Conservation (phyloP, 2,113 vertebrate genomes). For the Paedocypris sp. region DNA sequence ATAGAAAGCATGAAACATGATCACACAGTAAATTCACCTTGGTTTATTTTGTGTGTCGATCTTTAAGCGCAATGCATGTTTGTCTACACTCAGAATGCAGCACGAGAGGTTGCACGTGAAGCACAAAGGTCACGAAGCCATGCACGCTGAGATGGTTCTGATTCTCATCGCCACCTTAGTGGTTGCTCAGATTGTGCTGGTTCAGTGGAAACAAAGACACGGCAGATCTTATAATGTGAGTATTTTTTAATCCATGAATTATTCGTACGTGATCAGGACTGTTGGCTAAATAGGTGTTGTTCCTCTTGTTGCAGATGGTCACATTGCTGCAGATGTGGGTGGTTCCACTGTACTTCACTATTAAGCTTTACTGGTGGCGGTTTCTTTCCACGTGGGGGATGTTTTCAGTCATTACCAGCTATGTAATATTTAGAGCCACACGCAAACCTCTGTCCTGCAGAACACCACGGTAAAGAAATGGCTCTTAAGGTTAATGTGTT, state of each 20-base stretch:
- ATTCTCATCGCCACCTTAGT: constrained; percentile 59
- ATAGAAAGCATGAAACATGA: too few relatives aligned
- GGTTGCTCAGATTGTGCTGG: constrained; percentile 53
- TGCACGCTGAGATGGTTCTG: constrained; percentile 60
- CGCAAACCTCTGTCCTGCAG: constrained; percentile 52
- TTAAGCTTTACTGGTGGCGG: constrained; percentile 62
- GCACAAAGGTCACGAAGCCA: constrained; percentile 55
- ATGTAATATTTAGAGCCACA: constrained; percentile 63
- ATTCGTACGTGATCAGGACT: too few relatives aligned
- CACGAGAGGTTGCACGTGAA: constrained; percentile 51
- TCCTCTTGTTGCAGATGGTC: constrained; percentile 51
- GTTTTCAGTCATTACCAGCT: constrained; percentile 58
- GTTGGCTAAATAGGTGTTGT: too few relatives aligned
- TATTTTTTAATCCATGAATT: neutral
- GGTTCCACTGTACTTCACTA: constrained; percentile 61
- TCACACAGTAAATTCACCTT: too few relatives aligned
- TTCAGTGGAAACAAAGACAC: constrained; percentile 65
- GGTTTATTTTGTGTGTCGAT: too few relatives aligned
- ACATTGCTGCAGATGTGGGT: constrained; percentile 63
- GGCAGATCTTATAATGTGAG: constrained; percentile 53
- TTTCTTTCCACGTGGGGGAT: constrained; percentile 59
- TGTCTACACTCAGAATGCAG: constrained; percentile 46
- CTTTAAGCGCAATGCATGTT: neutral
- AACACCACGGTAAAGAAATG: constrained; percentile 43
- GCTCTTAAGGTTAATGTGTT: too few relatives aligned